Conservation (phyloP, 2,113 vertebrate genomes). For the Hippopotamus amphibius region DNA sequence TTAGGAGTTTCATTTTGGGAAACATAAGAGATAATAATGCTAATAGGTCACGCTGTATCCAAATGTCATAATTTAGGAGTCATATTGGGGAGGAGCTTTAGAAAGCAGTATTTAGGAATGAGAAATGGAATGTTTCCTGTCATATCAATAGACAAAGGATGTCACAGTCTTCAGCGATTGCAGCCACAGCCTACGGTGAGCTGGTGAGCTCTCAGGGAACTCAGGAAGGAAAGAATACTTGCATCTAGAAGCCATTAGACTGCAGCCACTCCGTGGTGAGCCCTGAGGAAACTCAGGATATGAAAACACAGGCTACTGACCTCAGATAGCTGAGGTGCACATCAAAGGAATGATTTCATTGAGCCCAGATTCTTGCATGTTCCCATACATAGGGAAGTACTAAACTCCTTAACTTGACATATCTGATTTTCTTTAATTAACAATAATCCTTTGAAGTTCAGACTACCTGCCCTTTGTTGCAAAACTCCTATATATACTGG, state of each 20-base stretch:
- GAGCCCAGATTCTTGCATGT: neutral
- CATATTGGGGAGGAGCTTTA: neutral
- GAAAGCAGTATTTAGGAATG: neutral
- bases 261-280: neutral
- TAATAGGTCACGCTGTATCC: neutral
- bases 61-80: neutral
- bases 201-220: neutral
- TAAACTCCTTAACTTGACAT: neutral
- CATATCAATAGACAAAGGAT: neutral
- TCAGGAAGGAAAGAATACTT: neutral
- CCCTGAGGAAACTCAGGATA: neutral
- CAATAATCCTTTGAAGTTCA: neutral
- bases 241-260: neutral
- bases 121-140: neutral
- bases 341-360: neutral
- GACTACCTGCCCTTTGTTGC: neutral
- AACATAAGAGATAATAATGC: neutral
- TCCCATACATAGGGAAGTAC: neutral
- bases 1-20: neutral
- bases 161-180: neutral
- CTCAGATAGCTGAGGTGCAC: neutral
- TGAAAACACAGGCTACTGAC: neutral
- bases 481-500: neutral
- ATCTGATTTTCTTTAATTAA: neutral
- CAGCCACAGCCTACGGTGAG: neutral